Evolutionary conservation across 2,888 invertebrate genomes (phyloP), one percentile per base, ranked within the genome.

Genomic region (Apamea sordens): DNA sequence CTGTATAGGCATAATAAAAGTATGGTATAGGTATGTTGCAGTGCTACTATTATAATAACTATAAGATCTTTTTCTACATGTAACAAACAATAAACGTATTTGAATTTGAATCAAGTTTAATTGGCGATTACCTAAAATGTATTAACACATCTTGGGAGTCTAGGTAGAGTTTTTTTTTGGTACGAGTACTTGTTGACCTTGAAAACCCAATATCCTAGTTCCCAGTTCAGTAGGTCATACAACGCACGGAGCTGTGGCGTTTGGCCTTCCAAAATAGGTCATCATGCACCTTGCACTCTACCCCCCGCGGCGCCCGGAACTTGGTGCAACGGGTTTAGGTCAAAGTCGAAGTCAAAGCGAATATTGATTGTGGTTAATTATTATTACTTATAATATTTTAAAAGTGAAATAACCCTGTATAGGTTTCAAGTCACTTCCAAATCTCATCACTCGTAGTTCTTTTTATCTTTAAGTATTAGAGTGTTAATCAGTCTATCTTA

Each of bases 191-290:
- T 61, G 44, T 80, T 71, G 59, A 71, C 71, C 65, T 15, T 81
- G 70, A 84, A 71, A 67, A 32, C 1, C 50, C 32, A 59, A 50
- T 53, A 79, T 71, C 36, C 65, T 63, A 67, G 59, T 28, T 70
- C 36, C 32, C 44, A 79, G 61, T 72, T 85, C 32, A 80, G 80
- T 80, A 85, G 81, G 61, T 85, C 61, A 85, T 18, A 28, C 21
- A 67, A 67, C 65, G 59, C 70, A 6, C 53, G 50, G 8, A n/a
- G 10, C 61, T 85, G 36, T 67, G 65, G 47, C 80, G 15, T 21
- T 64, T 47, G 80, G 36, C 71, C 67, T 71, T 80, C 67, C 71
- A 21, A 63, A 68, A 56, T 80, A 85, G 81, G 81, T 80, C 80
- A 56, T 18, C 8, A 28, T 71, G 36, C 53, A 84, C 11, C 65